These are phyloP conservation scores for Pygoscelis adeliae DNA, from an alignment of 2,113 vertebrate genomes.

Conservation along the genomic window DNA sequence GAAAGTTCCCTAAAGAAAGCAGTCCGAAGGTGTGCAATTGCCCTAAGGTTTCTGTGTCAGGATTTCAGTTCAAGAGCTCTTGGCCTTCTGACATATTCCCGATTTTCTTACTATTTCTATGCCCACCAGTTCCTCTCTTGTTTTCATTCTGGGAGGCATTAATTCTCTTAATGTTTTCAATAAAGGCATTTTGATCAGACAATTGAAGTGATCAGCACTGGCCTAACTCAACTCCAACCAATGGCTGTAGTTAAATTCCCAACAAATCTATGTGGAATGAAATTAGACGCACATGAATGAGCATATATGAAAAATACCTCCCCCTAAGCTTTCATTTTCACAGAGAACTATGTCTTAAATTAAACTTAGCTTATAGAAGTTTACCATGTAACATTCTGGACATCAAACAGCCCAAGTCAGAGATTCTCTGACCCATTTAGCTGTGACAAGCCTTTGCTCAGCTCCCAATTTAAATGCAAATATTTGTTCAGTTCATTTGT, in stretches of 20 bases:
- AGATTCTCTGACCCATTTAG: neutral
- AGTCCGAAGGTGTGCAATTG: neutral
- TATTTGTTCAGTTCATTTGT: neutral
- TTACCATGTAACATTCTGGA: neutral
- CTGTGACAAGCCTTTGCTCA: neutral
- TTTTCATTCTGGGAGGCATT: neutral
- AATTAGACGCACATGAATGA: neutral
- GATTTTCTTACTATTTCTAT: neutral
- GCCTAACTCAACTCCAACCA: neutral
- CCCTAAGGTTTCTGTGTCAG: neutral
- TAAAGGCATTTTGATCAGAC: neutral
- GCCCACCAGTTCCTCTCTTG: rapidly evolving
- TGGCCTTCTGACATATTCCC: neutral
- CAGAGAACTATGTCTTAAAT: neutral
- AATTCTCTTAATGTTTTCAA: neutral
- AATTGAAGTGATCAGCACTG: neutral
- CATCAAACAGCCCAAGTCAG: neutral
- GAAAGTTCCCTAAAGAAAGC: neutral
- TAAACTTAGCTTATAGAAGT: neutral
- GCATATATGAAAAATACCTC: neutral
- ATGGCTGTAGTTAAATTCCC: neutral
- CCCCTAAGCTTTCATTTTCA: neutral
- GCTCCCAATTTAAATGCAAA: neutral
- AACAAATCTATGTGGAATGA: neutral
- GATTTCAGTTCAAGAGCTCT: neutral